These are phyloP conservation scores for Lytechinus pictus DNA, from an alignment of 35 echinoderm and acorn worm genomes.

Conservation along the genomic window DNA sequence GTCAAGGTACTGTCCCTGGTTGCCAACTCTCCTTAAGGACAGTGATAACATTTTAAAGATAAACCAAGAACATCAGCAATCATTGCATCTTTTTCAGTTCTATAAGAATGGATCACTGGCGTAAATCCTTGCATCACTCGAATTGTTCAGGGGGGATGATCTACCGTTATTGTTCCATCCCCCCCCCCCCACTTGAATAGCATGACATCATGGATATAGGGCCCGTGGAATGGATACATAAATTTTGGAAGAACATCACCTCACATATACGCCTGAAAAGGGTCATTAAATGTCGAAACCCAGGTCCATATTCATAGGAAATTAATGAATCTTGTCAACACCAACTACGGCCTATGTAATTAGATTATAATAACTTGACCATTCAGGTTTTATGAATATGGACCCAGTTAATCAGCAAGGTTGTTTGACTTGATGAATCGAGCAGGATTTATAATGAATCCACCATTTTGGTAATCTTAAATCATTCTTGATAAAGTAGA, in stretches of 20 bases:
- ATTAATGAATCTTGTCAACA: not conserved
- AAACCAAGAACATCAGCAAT: no score
- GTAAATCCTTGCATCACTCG: no score
- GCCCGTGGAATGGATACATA: not conserved
- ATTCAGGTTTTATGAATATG: not conserved
- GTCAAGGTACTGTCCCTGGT: not conserved
- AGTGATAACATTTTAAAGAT: not conserved
- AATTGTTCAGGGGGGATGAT: no score
- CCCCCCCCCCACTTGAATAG: no score
- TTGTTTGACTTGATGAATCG: not conserved
- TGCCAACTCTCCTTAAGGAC: not conserved
- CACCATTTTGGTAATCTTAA: not conserved
- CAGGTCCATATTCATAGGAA: not conserved
- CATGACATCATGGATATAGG: no score
- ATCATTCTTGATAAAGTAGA: no score
- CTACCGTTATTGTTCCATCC: no score
- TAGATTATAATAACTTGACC: no score
- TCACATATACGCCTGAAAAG: not conserved
- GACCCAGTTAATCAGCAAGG: not conserved
- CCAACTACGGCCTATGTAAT: no score
- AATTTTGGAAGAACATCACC: not conserved
- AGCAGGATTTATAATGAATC: not conserved
- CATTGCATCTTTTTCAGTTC: not conserved
- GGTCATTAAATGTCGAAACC: not conserved
- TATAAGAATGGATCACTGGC: not conserved